A percentile compares a stretch with the other conserved stretches of the same genome.
These are phyloP conservation scores for Cryptoblepharus egeriae DNA, from an alignment of 2,797 vertebrate species.

Conservation along the genomic window DNA sequence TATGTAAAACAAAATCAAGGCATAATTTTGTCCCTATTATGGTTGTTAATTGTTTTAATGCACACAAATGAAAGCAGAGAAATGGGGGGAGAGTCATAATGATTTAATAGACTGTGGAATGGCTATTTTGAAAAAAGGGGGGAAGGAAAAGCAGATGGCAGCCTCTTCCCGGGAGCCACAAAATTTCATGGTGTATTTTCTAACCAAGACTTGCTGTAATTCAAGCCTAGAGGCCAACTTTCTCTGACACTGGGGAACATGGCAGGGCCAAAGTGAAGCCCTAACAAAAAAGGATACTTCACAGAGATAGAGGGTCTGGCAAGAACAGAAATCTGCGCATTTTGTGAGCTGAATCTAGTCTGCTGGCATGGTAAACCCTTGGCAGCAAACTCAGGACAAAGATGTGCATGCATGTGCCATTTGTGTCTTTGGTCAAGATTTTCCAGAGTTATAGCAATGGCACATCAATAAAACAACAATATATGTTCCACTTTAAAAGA, in stretches of 20 bases:
- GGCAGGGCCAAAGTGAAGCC: background rate
- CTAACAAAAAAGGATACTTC: conserved; percentile 57
- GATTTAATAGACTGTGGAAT: conserved; percentile 70
- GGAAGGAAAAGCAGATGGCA: conserved; percentile 81
- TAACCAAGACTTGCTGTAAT: conserved; percentile 88
- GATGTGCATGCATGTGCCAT: background rate
- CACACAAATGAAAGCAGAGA: conserved; percentile 56
- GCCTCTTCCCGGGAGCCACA: conserved; percentile 81
- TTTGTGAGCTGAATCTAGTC: background rate
- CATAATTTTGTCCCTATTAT: conserved; percentile 29
- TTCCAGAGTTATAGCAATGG: background rate
- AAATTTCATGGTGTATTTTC: conserved; percentile 95
- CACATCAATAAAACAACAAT: background rate
- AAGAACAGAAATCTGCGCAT: conserved; percentile 2
- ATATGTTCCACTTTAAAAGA: background rate
- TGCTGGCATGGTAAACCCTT: background rate
- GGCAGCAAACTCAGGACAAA: background rate
- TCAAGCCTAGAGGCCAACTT: conserved; percentile 82
- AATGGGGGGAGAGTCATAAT: conserved; percentile 59
- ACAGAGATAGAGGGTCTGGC: background rate
- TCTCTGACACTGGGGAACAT: conserved; percentile 72
- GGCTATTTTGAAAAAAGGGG: conserved; percentile 47
- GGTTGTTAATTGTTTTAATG: conserved; percentile 38
- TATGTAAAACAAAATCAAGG: background rate
- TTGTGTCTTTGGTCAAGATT: background rate